Percentiles rank a stretch among this genome's conserved stretches.
Evolutionary conservation across 2,888 invertebrate genomes (phyloP).

Genomic region (Tholera decimalis): DNA sequence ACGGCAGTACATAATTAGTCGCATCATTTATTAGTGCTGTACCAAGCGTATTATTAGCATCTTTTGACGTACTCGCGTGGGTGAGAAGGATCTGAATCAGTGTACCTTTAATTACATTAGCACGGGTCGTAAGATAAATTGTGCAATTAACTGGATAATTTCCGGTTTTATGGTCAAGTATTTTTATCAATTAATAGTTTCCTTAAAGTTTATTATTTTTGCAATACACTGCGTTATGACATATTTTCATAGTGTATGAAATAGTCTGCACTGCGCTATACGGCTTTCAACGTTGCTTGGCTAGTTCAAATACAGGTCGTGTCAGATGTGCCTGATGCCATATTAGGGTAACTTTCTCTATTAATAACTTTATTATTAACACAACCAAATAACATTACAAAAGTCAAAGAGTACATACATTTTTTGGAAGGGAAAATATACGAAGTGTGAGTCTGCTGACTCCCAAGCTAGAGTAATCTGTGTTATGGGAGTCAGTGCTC

Average conservation of each 20-base stretch:
- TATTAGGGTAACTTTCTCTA: no score
- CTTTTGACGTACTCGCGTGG: conserved; percentile 27
- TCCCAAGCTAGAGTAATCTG: no score
- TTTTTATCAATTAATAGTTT: conserved; percentile 11
- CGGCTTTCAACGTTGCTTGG: not conserved
- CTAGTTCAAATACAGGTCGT: not conserved
- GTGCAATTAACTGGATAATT: conserved; percentile 26
- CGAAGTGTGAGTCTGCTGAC: no score
- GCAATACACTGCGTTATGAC: conserved; percentile 1
- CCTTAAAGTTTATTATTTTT: not conserved
- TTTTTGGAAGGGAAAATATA: no score
- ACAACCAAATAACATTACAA: no score
- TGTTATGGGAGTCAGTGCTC: no score
- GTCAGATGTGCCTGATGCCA: no score
- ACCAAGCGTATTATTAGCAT: conserved; percentile 15
- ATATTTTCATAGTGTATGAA: conserved; percentile 6
- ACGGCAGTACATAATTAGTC: not conserved
- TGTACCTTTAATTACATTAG: conserved; percentile 22
- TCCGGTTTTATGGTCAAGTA: conserved; percentile 13
- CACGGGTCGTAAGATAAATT: conserved; percentile 4
- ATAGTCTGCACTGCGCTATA: conserved; percentile 15
- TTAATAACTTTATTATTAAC: no score
- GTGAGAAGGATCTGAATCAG: conserved; percentile 32
- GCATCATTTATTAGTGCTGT: conserved; percentile 1
- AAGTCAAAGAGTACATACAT: no score